Base-by-base conservation (phyloP, 37 sponge, comb jelly and placozoan genomes). In the Beroe forskalii region DNA sequence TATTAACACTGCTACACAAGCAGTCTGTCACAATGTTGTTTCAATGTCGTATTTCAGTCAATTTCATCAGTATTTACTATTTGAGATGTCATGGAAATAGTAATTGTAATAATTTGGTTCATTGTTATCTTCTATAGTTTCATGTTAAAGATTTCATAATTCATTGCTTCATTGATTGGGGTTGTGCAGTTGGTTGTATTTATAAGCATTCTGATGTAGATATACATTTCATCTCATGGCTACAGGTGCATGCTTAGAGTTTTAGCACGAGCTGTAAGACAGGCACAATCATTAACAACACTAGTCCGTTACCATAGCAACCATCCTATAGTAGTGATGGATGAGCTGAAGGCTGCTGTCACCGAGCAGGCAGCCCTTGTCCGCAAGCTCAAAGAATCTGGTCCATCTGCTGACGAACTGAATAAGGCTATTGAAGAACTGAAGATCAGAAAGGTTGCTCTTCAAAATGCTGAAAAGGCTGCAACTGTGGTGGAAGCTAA, bases 291-390 rank as follows among this genome's bases (percentile, higher is more conserved):
- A 12, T 12, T 48, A 69, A 63, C 66, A 22, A 69, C 33, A 69
- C 32, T 69, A 69, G 20, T 69, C 36, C 32, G 72, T 69, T 69
- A 69, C 72, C 27, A 32, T 69, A 69, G 72, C 35, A 69, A 36
- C 33, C 37, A 27, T 35, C 6, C 72, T 2, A 38, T 37, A 6
- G 30, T 43, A 44, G n/a, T 9, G 0, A 80, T 80, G 86, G 86
- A 80, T 22, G 86, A 80, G 55, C 48, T 80, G 28, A 80, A 44
- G 40, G 55, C 86, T 33, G 86, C 86, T n/a, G 86, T 42, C 22
- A 25, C 86, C 30, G 22, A 80, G 55, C 86, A 80, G 20, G 86
- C 38, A 17, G 86, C 86, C 12, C 4, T 44, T 27, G 86, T 80
- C 35, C n/a, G 86, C 12, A 80, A 80, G 40, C 86, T 80, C 27